Evolutionary conservation across 2,113 vertebrate species (phyloP), one percentile per base, ranked within the genome.

Genomic region (Ciconia boyciana): DNA sequence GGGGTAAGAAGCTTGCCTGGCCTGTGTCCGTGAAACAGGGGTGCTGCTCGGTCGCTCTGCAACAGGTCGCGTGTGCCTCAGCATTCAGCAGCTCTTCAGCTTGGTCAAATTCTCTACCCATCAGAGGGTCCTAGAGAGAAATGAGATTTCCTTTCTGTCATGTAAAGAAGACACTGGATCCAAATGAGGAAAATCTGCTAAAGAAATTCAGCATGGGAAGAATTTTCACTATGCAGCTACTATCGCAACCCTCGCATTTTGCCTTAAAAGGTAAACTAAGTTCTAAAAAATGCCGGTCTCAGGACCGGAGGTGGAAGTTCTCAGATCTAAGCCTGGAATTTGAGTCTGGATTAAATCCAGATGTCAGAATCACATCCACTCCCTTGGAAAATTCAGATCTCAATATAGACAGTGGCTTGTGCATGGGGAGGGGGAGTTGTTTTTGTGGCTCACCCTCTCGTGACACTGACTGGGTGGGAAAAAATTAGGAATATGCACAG

Each of bases 261-360:
- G 90, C 94, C 96, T 96, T 96, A 94, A 93, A 97, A 97, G 96
- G 94, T 88, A 94, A 95, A 90, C 11, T 10, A 83, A 80, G 58
- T 87, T 89, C n/a, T 61, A 88, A 88, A 58, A 96, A 66, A 25
- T 86, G 58, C 68, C 5, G 5, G 46, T 90, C 80, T 90, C 64
- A 46, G 93, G 75, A 76, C 75, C 3, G 2, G 96, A 96, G 49
- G 85, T 94, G 54, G 85, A 95, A 70, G 48, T 94, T 96, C 93
- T 90, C 88, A 95, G 82, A 91, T 62, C 58, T 58, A 80, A 90
- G 92, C 62, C 78, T 83, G 96, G 93, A 96, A 95, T 95, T 17
- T 86, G 58, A 86, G 39, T 43, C 71, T 97, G 96, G 87, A 90
- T 74, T 83, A 86, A 93, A 90, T 94, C 96, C 96, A 97, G 90